These are phyloP conservation scores for Beroe ovata DNA, from an alignment of 37 sponge, comb jelly and placozoan genomes.

Conservation along the genomic window DNA sequence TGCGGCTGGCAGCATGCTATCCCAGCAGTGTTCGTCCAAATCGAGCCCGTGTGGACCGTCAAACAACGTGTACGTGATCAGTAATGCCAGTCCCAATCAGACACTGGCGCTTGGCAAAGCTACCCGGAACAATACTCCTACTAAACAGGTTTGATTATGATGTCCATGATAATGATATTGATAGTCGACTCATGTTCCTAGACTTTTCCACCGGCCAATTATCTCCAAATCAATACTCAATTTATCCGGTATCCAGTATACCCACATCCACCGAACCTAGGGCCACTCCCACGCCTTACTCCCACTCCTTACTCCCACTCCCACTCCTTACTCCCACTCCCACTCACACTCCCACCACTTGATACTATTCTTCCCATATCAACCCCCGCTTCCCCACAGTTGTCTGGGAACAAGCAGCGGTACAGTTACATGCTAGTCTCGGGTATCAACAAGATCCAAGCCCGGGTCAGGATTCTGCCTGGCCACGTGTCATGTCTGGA, in stretches of 20 bases:
- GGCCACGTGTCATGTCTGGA: conserved; percentile 3
- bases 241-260: too few species aligned
- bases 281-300: not conserved
- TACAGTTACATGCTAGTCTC: conserved; percentile 24
- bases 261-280: too few species aligned
- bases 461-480: conserved; percentile 44
- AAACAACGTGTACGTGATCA: conserved; percentile 2
- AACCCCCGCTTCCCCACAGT: not conserved
- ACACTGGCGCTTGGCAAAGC: conserved; percentile 12
- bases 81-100: not conserved
- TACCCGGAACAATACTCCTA: not conserved
- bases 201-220: too few species aligned
- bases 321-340: not conserved
- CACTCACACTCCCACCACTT: not conserved
- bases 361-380: not conserved
- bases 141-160: conserved; percentile 42
- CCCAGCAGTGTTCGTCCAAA: conserved; percentile 9
- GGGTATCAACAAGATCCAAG: conserved; percentile 44
- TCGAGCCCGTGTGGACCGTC: conserved; percentile 23
- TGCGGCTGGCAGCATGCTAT: not conserved
- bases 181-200: too few species aligned
- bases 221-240: too few species aligned
- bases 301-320: not conserved
- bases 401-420: not conserved
- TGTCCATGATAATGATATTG: too few species aligned